A percentile compares a stretch with the other conserved stretches of the same genome.
Evolutionary conservation across 2,888 invertebrate species (phyloP).

Genomic region (Atrina japonica): DNA sequence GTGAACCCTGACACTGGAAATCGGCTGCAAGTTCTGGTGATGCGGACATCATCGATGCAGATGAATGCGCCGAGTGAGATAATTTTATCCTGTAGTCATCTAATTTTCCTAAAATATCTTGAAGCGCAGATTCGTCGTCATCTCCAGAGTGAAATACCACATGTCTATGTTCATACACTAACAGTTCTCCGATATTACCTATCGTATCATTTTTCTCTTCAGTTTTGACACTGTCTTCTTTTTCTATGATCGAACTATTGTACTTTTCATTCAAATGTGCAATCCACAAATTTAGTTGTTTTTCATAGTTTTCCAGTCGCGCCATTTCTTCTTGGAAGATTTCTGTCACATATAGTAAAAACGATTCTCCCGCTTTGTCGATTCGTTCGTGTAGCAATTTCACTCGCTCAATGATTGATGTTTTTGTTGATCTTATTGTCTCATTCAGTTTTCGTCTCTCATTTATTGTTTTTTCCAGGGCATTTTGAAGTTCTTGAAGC

Average conservation of each 20-base stretch:
- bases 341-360: slow-evolving; percentile 1
- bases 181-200: background rate
- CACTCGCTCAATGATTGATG: slow-evolving; percentile 11
- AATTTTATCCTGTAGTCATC: too few relatives aligned
- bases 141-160: slow-evolving; percentile 11
- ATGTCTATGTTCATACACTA: slow-evolving; percentile 9
- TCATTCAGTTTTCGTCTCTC: slow-evolving; percentile 20
- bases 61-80: too few relatives aligned
- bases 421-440: background rate
- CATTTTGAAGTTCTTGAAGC: slow-evolving; percentile 6
- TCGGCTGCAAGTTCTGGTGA: background rate
- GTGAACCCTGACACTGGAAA: slow-evolving; percentile 13
- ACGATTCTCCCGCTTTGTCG: background rate
- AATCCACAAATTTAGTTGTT: slow-evolving; percentile 17
- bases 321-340: slow-evolving; percentile 12
- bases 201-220: background rate
- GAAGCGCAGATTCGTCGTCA: background rate
- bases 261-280: background rate
- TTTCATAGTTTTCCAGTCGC: slow-evolving; percentile 17
- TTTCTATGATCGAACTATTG: background rate
- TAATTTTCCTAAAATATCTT: too few relatives aligned
- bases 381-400: slow-evolving; percentile 9
- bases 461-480: slow-evolving; percentile 7
- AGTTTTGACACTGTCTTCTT: background rate
- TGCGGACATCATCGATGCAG: too few relatives aligned